Evolutionary conservation across 2,888 invertebrate species (phyloP), one percentile per base, ranked within the genome.

Genomic region (Caenorhabditis sinica): DNA sequence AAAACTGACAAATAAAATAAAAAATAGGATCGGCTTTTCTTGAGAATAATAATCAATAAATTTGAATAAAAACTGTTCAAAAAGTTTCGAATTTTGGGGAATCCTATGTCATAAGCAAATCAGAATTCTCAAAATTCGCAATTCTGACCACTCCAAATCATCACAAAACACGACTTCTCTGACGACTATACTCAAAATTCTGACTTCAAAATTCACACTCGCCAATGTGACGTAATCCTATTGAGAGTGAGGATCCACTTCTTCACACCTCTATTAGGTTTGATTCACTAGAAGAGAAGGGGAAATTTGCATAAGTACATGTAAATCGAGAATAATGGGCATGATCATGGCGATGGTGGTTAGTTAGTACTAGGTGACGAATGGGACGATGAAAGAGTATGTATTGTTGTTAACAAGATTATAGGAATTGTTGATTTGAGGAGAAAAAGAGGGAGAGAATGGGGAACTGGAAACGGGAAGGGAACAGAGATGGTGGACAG

Each of bases 221-320:
- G 2, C 6, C 6, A 11, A 43, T 25, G 23, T 63, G 43, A 63
- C 63, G 63, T 63, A 63, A 63, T 63, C 33, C 60, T 33, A 30
- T 60, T 30, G 30, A 17, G 61, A 23, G 17, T n/a, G 61, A 61
- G 33, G 33, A 45, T 51, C 51, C 6, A 20, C 23, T 9, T 30
- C 17, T 17, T 43, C 43, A 60, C 28, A 20, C 17, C 51, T 56
- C 56, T 56, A 72, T 72, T 53, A 53, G 20, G 60, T 45, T 72
- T 40, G 56, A 63, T 63, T 45, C 45, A 65, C 43, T 45, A 20
- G 49, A n/a, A 20, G 20, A 45, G 45, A 45, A 45, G 5, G 40
- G 40, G 2, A 65, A 65, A 74, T 74, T 74, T 74, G 63, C 73
- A 74, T 74, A 74, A 74, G 61, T 74, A 51, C 30, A 73, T 73